These are phyloP conservation scores for rabbit (Oryctolagus cuniculus) DNA, from an alignment of 2,113 vertebrate species.

Conservation along the genomic window mOryCun1.1 NC_091437.1:32793001-32793500, in stretches of 20 bases:
- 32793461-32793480: too few species aligned
- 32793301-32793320: background rate
- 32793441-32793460: too few species aligned
- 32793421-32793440: too few species aligned
- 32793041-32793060: background rate
- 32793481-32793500: too few species aligned
- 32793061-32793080: background rate
- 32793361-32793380: too few species aligned
- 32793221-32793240: background rate
- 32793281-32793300: background rate
- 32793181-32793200: background rate
- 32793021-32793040: background rate
- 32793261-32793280: background rate
- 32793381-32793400: too few species aligned
- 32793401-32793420: too few species aligned
- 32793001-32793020: background rate
- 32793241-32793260: background rate
- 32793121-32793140: background rate
- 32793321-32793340: constrained; percentile 2
- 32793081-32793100: too few species aligned
- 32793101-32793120: background rate
- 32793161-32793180: background rate
- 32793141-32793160: background rate
- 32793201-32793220: background rate
- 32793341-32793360: background rate